Conservation (phyloP, 2,113 vertebrate species). For the Pagrus major region DNA sequence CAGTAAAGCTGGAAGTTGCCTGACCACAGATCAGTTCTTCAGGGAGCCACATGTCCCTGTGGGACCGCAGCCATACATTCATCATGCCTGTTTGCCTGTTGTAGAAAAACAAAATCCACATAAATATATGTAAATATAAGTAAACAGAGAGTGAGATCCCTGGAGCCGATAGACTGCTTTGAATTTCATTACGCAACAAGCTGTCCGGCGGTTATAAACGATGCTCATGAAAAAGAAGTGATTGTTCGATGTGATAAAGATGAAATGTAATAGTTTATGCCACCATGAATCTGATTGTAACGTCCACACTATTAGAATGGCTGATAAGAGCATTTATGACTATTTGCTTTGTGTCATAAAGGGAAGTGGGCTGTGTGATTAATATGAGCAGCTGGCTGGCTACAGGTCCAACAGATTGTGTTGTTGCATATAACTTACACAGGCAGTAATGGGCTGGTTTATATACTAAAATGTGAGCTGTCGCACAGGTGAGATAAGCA, state of each 20-base stretch:
- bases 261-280: slow-evolving; percentile 93
- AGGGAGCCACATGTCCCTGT: slow-evolving; percentile 40
- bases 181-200: slow-evolving; percentile 87
- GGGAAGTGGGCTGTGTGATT: slow-evolving; percentile 76
- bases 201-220: slow-evolving; percentile 90
- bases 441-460: slow-evolving; percentile 62
- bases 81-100: slow-evolving; percentile 80
- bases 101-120: slow-evolving; percentile 77
- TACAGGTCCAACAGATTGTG: slow-evolving; percentile 58
- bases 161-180: slow-evolving; percentile 81
- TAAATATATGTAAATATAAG: slow-evolving; percentile 80
- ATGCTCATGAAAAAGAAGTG: slow-evolving; percentile 87
- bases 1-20: slow-evolving; percentile 26
- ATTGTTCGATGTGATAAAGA: slow-evolving; percentile 87
- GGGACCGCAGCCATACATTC: slow-evolving; percentile 69
- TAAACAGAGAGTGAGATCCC: slow-evolving; percentile 80
- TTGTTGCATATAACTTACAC: slow-evolving; percentile 66
- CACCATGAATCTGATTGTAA: slow-evolving; percentile 94
- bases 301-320: slow-evolving; percentile 74
- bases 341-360: slow-evolving; percentile 78
- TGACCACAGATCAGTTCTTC: slow-evolving; percentile 65
- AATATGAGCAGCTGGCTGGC: slow-evolving; percentile 66
- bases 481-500: slow-evolving; percentile 74
- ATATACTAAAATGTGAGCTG: slow-evolving; percentile 69
- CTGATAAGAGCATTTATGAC: slow-evolving; percentile 79